Base-by-base conservation (phyloP, 2,113 vertebrate species). In the Bagarius yarrelli region DNA sequence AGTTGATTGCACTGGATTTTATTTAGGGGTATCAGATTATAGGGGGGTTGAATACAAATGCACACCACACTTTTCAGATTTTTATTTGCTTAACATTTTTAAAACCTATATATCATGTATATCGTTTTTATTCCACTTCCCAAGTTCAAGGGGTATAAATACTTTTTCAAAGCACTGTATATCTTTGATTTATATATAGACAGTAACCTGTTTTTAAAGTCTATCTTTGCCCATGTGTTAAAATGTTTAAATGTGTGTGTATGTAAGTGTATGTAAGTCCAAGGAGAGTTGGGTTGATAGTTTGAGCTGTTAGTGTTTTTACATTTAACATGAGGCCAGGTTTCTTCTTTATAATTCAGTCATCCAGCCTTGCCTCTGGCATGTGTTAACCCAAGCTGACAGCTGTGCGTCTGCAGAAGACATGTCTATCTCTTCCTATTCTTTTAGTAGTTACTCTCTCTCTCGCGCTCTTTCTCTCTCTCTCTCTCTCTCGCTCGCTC, bases 271-370 rank as follows among this genome's bases (percentile, higher is more conserved):
- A n/a, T 36, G 6, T 13, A 72, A 32, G 70, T 21, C 50, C 93
- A 93, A 32, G 89, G 86, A 89, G 92, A 94, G 93, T 93, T 94
- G 93, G 94, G 91, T 92, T 67, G 89, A 90, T 91, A 89, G 90
- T 93, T 90, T 92, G 91, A 93, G 94, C 93, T 87, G 92, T 96
- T 95, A 95, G 94, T 92, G 92, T 95, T 94, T 94, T 93, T 95
- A 94, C 93, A 96, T 94, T 94, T 92, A 95, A 95, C 94, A 95
- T 92, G 94, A 92, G 93, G 92, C 90, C 87, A 88, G 88, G 87
- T 88, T 87, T 85, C 85, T 81, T 84, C 86, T 81, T 91, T 87
- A 86, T 92, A 86, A 91, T 89, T 91, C 89, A 91, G 92, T 92
- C 89, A 92, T 90, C 84, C 84, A 71, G 44, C 52, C 78, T 69